Conservation (phyloP, 2,888 invertebrate species). For the Norana najaformis region DNA sequence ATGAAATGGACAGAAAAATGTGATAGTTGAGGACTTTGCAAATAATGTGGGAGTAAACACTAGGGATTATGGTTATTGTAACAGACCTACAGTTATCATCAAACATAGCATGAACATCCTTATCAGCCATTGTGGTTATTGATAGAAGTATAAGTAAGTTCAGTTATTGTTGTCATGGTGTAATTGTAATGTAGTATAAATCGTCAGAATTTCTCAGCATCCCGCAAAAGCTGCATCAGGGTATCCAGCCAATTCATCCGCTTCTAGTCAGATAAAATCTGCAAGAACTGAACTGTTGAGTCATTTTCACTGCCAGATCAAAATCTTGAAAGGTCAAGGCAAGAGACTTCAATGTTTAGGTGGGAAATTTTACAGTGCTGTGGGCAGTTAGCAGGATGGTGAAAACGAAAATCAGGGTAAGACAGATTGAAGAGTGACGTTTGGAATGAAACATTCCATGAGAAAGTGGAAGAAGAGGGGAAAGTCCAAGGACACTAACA, state of each 20-base stretch:
- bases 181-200: too few relatives aligned
- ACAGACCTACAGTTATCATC: background rate
- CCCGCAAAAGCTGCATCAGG: background rate
- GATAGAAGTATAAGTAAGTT: background rate
- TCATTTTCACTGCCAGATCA: background rate
- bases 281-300: background rate
- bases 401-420: background rate
- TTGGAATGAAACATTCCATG: background rate
- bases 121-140: background rate
- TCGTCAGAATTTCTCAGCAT: background rate
- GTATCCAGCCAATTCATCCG: background rate
- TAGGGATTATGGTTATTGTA: background rate
- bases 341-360: background rate
- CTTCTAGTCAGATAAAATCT: background rate
- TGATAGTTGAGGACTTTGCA: background rate
- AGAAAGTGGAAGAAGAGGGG: background rate
- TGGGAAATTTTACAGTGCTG: background rate
- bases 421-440: background rate
- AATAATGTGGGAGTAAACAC: constrained; percentile 2
- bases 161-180: background rate
- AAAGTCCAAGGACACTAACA: background rate
- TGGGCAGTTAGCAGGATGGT: background rate
- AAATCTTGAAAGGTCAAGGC: background rate
- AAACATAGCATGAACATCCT: background rate
- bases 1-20: constrained; percentile 2